These are phyloP conservation scores for Sciurus niger DNA, from an alignment of 2,113 vertebrate genomes.

Conservation along the genomic window DNA sequence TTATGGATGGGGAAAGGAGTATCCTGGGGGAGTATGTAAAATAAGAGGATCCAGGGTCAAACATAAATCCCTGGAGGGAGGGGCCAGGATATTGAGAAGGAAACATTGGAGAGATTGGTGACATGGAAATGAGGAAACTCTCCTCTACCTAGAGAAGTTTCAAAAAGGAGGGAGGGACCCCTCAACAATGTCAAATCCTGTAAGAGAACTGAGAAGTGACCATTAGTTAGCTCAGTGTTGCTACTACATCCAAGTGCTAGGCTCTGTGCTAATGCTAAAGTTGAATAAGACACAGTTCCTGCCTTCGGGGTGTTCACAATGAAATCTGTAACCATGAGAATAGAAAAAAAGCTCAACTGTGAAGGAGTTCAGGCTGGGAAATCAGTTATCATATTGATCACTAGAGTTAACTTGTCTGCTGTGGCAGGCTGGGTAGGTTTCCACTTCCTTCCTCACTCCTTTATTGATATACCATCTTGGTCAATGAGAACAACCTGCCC, in stretches of 20 bases:
- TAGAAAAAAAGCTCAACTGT: background rate
- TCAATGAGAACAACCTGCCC: background rate
- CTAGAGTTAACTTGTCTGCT: background rate
- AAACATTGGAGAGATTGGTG: background rate
- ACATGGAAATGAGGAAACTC: background rate
- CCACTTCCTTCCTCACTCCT: background rate
- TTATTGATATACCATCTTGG: background rate
- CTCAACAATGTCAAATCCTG: background rate
- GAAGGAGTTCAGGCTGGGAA: background rate
- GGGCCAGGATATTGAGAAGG: conserved; percentile 5
- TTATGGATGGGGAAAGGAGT: background rate
- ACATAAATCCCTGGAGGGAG: background rate
- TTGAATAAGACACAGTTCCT: background rate
- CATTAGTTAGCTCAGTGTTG: background rate
- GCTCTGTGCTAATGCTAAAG: background rate
- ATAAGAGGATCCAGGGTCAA: background rate
- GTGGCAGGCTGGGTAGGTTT: background rate
- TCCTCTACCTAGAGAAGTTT: conserved; percentile 1
- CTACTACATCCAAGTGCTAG: background rate
- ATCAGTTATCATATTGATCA: background rate
- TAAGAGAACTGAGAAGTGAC: conserved; percentile 32
- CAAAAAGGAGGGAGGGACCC: background rate
- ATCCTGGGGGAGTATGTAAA: background rate
- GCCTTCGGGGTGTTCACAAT: background rate
- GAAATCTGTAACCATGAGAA: background rate